Evolutionary conservation across 2,888 invertebrate species (phyloP), one percentile per base, ranked within the genome.

Genomic region (Sesia apiformis): DNA sequence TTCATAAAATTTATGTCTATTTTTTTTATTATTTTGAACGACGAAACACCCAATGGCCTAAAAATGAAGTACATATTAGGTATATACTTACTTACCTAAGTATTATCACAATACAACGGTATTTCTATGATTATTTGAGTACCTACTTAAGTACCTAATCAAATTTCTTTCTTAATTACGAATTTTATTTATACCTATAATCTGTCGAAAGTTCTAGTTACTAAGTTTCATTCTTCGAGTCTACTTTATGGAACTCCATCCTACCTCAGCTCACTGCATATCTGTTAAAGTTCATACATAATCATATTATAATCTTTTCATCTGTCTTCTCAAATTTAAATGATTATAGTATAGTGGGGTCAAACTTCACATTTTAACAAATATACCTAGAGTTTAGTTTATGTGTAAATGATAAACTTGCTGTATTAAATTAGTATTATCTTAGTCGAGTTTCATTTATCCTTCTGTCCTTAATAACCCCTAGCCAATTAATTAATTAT

Each of bases 361-460:
- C 58, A 74, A 78, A 84, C 84, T 86, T 86, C 80, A 72, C 67
- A 64, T 72, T 79, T 74, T 74, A 77, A 69, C 72, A 65, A 70
- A 53, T 59, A 65, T 69, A 65, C 59, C 67, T 78, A 76, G 69
- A 65, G 61, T 67, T 50, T 77, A 78, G 72, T 67, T 65, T 74
- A 72, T 77, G 74, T 85, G 77, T 83, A 83, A 79, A 80, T 84
- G 71, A 74, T 82, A 73, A 78, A 77, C 74, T 77, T 80, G 79
- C 67, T 84, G 82, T 85, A 87, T 82, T 87, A 87, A 85, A 85
- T 71, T 85, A 84, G 81, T 78, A 80, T 75, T 79, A 84, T 76
- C 71, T 74, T 67, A 67, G 65, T 66, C 50, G 63, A 62, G 65
- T 76, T 78, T 76, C 60, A 74, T 67, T 77, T 63, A 23, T 5